Conservation (phyloP, 1,140 invertebrate species). For the Zaprionus camerounensis region DNA sequence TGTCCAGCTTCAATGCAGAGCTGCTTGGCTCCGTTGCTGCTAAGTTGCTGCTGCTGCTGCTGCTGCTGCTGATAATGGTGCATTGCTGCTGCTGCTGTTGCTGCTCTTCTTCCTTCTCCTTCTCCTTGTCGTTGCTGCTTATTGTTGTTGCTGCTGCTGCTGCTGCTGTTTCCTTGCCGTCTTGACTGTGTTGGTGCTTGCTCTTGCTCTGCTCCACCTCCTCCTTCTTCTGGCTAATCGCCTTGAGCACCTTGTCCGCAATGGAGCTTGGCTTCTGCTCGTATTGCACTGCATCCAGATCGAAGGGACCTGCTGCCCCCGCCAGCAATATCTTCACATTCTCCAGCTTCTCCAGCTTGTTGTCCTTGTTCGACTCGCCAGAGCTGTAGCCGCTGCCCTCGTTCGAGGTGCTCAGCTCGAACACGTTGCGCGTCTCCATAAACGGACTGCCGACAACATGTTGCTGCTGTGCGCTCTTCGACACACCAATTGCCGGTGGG, state of each 20-base stretch:
- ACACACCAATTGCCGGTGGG: slow-evolving; percentile 28
- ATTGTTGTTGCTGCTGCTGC: not conserved
- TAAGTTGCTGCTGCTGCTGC: slow-evolving; percentile 18
- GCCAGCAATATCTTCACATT: slow-evolving; percentile 80
- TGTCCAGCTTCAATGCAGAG: slow-evolving; percentile 37
- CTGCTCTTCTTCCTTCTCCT: slow-evolving; percentile 5
- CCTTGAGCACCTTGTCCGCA: slow-evolving; percentile 87
- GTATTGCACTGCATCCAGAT: slow-evolving; percentile 74
- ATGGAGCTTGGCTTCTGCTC: slow-evolving; percentile 85
- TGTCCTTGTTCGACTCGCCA: slow-evolving; percentile 77
- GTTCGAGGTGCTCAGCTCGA: slow-evolving; percentile 74
- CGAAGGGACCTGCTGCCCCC: slow-evolving; percentile 64
- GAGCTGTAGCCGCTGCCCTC: slow-evolving; percentile 82
- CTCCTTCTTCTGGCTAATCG: slow-evolving; percentile 85
- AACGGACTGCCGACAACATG: slow-evolving; percentile 84
- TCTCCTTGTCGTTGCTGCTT: not conserved
- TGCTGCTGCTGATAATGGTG: slow-evolving; percentile 1
- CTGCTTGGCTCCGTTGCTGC: slow-evolving; percentile 35
- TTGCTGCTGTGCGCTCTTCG: slow-evolving; percentile 35
- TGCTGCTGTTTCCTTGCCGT: not conserved
- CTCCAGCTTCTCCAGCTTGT: slow-evolving; percentile 86
- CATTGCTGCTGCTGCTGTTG: slow-evolving; percentile 2
- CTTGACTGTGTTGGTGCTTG: slow-evolving; percentile 27
- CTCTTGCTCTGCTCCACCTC: slow-evolving; percentile 74
- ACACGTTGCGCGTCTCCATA: slow-evolving; percentile 84